A percentile compares a stretch with the other conserved stretches of the same genome.
Evolutionary conservation across 2,888 invertebrate species (phyloP).

Genomic region (Zaprionus obscuricornis): DNA sequence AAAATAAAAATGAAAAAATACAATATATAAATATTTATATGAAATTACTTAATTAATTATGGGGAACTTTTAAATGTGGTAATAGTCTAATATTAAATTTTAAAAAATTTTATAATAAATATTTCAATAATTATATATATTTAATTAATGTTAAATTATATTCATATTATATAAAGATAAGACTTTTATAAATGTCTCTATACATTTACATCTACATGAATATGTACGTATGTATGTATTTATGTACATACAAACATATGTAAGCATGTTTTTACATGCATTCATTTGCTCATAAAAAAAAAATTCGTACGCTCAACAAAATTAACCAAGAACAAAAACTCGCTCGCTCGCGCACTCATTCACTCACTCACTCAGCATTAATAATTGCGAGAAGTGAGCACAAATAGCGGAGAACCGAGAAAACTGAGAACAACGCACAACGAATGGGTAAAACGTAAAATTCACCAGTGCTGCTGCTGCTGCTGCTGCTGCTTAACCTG

Average conservation of each 20-base stretch:
- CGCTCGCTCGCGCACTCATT: conserved; percentile 33
- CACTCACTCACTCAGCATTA: conserved; percentile 37
- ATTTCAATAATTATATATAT: no score
- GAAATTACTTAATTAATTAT: neutral
- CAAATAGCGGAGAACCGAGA: no score
- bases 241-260: neutral
- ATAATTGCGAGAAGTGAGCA: conserved; percentile 11
- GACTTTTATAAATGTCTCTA: no score
- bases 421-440: conserved; percentile 35
- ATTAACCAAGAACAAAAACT: conserved; percentile 39
- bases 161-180: no score
- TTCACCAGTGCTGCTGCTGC: conserved; percentile 41
- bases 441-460: no score
- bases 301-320: conserved; percentile 41
- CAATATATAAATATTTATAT: no score
- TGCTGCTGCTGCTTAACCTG: conserved; percentile 4
- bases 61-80: neutral
- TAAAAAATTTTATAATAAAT: no score
- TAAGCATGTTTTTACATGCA: neutral
- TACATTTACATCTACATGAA: no score
- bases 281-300: conserved; percentile 12
- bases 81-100: neutral
- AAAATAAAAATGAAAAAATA: no score
- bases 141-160: no score
- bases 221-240: neutral